Evolutionary conservation across 2,888 invertebrate species (phyloP), one percentile per base, ranked within the genome.

Genomic region (Meta bourneti): DNA sequence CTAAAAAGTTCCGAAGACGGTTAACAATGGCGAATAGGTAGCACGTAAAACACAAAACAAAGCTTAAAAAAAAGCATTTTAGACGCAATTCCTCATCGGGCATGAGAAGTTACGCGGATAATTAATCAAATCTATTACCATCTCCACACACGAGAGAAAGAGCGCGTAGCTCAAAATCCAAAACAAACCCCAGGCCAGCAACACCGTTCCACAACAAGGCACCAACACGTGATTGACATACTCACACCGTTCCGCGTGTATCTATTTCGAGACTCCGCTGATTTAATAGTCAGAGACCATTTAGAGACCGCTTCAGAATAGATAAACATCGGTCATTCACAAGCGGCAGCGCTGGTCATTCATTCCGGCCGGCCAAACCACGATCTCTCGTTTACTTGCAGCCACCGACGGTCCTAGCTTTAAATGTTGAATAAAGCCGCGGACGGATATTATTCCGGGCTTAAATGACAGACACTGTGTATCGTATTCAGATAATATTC

Each of bases 251-350:
- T 16, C 11, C 16, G 16, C 11, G 61, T 16, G 61, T 61, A 16
- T 61, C 61, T 61, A 13, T 61, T 61, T 61, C 61, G 61, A 61
- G 61, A 11, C 61, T 61, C 61, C 11, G 61, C 61, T 61, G 61
- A 61, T 61, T 61, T 61, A 61, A 61, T 61, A 61, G 61, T 61
- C 5, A 61, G 9, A 16, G 61, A 61, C 61, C 61, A 61, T 61
- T 61, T 61, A 61, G 61, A 16, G 61, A 11, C 34, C 34, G 34
- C 34, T 34, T 34, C 61, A 16, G 61, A 61, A 61, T 61, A 61
- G 61, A 61, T 61, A 61, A 61, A 61, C 61, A 61, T 61, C 61
- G 61, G 61, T 61, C 61, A 61, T 61, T 61, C 61, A 61, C 61
- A 16, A 61, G 61, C 34, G 34, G 34, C 34, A 34, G 61, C 7